phyloP scores from a whole-genome alignment of 2,888 invertebrate genomes.

The Lithophane leautieri region DNA sequence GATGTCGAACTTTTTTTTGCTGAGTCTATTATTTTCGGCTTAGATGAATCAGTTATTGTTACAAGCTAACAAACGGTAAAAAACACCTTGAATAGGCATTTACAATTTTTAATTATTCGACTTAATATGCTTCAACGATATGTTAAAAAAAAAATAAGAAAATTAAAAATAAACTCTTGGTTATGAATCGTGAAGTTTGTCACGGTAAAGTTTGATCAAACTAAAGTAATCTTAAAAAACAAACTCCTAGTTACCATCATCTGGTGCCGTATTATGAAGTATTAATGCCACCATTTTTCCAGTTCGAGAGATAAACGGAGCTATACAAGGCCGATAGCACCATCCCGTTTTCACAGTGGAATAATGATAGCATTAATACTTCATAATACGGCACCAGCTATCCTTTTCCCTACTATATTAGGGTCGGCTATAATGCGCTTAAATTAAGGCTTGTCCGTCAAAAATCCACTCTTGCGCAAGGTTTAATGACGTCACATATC shows the following conservation, averaged over 20 bases:
- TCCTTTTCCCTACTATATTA: too few relatives aligned
- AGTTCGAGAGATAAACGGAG: too few relatives aligned
- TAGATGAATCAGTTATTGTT: slow-evolving; percentile 47
- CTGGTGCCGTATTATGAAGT: too few relatives aligned
- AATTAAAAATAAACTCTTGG: slow-evolving; percentile 8
- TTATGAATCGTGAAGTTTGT: not conserved
- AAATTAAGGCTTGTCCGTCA: slow-evolving; percentile 16
- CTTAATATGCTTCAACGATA: not conserved
- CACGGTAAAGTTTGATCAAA: not conserved
- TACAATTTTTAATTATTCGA: slow-evolving; percentile 33
- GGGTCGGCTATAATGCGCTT: not conserved
- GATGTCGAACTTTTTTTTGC: slow-evolving; percentile 32
- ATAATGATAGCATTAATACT: too few relatives aligned
- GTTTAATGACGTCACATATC: slow-evolving; percentile 60
- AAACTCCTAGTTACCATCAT: not conserved
- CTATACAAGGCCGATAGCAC: too few relatives aligned
- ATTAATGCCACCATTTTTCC: too few relatives aligned
- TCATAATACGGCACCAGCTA: too few relatives aligned
- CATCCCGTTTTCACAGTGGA: too few relatives aligned
- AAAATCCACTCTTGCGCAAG: slow-evolving; percentile 42
- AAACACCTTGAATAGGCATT: slow-evolving; percentile 16
- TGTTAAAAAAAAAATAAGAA: not conserved
- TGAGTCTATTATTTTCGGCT: slow-evolving; percentile 53
- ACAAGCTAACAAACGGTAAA: slow-evolving; percentile 11
- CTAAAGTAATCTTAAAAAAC: not conserved